These are phyloP conservation scores for Danio tinwini DNA, from an alignment of 2,797 vertebrate genomes.

Conservation along the genomic window DNA sequence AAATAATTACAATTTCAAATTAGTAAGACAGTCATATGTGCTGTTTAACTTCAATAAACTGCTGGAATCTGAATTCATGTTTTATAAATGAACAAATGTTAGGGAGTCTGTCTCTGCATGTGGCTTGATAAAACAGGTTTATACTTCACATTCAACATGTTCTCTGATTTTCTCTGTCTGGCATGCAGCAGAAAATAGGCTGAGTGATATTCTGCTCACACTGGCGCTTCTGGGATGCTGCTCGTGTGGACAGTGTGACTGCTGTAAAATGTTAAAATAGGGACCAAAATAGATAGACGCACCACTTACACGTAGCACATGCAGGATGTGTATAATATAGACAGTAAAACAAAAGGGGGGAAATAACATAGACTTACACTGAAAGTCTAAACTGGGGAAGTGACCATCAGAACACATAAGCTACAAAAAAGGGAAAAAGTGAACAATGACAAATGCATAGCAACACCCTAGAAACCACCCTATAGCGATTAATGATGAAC, in stretches of 20 bases:
- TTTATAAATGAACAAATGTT: neutral
- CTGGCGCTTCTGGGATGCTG: neutral
- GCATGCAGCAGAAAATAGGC: neutral
- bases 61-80: neutral
- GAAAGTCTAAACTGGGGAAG: neutral
- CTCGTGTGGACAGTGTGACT: neutral
- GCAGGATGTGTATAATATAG: neutral
- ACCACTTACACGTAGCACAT: neutral
- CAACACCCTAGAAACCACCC: neutral
- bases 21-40: neutral
- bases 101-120: neutral
- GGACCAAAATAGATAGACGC: neutral
- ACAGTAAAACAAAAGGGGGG: neutral
- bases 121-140: constrained; percentile 3
- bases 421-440: neutral
- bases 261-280: constrained; percentile 14
- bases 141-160: constrained; percentile 3
- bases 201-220: neutral
- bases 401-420: neutral
- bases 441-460: neutral
- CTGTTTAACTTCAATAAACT: neutral
- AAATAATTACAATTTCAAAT: neutral
- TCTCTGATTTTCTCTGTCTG: neutral
- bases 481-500: neutral
- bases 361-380: neutral